A percentile compares a stretch with the other conserved stretches of the same genome.
These are phyloP conservation scores for Drosophila baimaii DNA, from an alignment of 1,140 invertebrate genomes.

Conservation along the genomic window DNA sequence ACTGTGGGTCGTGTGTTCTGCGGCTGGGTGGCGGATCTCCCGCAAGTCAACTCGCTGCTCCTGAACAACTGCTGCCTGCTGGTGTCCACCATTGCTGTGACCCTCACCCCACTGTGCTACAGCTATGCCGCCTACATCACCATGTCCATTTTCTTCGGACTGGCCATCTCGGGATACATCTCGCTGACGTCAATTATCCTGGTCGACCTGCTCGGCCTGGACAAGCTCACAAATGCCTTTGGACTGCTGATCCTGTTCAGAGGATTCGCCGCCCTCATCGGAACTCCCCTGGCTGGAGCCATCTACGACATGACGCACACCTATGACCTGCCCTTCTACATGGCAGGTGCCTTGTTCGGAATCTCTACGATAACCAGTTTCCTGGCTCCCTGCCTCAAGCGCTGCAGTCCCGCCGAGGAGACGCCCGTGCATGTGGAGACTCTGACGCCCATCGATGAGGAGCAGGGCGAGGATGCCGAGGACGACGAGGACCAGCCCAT, in stretches of 20 bases:
- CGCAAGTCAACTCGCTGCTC: slow-evolving; percentile 94
- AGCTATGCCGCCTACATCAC: slow-evolving; percentile 91
- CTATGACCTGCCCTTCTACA: slow-evolving; percentile 95
- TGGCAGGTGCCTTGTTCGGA: slow-evolving; percentile 95
- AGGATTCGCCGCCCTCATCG: slow-evolving; percentile 95
- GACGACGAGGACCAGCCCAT: slow-evolving; percentile 90
- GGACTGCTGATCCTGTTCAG: slow-evolving; percentile 97
- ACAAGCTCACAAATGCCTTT: slow-evolving; percentile 98
- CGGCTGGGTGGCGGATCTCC: slow-evolving; percentile 94
- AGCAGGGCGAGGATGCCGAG: slow-evolving; percentile 90
- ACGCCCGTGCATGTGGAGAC: slow-evolving; percentile 88
- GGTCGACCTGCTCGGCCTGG: slow-evolving; percentile 96
- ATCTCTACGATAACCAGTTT: slow-evolving; percentile 94
- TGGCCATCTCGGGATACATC: slow-evolving; percentile 98
- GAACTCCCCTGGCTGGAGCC: slow-evolving; percentile 92
- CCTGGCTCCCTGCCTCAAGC: slow-evolving; percentile 91
- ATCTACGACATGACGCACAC: slow-evolving; percentile 94
- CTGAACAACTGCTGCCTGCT: slow-evolving; percentile 97
- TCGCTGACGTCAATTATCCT: slow-evolving; percentile 98
- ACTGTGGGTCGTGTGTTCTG: slow-evolving; percentile 94
- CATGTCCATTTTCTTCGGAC: slow-evolving; percentile 96
- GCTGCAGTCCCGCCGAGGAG: slow-evolving; percentile 85
- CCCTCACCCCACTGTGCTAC: slow-evolving; percentile 92
- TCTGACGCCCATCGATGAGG: slow-evolving; percentile 91
- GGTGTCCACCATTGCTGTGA: slow-evolving; percentile 94